Evolutionary conservation across 2,888 invertebrate genomes (phyloP).

Genomic region (Calliopum simillimum): DNA sequence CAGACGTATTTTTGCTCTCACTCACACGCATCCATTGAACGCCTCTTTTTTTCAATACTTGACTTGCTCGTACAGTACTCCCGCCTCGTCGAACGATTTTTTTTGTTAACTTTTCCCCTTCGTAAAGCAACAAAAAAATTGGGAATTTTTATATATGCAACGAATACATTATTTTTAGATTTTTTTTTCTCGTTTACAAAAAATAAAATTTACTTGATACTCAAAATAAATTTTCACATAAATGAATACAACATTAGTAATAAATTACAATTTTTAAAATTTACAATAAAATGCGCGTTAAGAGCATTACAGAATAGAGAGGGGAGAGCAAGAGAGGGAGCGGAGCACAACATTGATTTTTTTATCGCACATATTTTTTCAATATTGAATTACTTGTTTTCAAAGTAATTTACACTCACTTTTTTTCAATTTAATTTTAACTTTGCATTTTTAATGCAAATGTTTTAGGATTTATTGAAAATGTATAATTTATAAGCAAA

Average conservation of each 20-base stretch:
- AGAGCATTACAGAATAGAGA: constrained; percentile 9
- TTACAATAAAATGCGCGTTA: neutral
- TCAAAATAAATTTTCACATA: neutral
- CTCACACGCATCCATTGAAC: neutral
- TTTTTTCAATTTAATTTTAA: neutral
- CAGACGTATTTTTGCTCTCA: neutral
- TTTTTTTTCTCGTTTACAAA: constrained; percentile 13
- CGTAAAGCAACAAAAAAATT: constrained; percentile 5
- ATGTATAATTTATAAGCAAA: neutral
- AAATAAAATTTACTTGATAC: constrained; percentile 12
- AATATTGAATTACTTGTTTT: constrained; percentile 9
- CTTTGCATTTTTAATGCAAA: no score
- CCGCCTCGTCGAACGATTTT: constrained; percentile 35
- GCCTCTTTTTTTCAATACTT: neutral
- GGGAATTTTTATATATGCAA: constrained; percentile 8
- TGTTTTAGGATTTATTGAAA: neutral
- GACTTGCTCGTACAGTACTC: constrained; percentile 41
- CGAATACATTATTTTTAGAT: constrained; percentile 34
- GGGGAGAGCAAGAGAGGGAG: constrained; percentile 39
- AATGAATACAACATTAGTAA: neutral
- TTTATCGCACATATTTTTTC: constrained; percentile 14
- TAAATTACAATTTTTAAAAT: neutral
- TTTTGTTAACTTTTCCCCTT: constrained; percentile 16
- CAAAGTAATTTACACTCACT: constrained; percentile 15
- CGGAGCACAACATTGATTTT: constrained; percentile 28